Percentiles rank a stretch among this genome's conserved stretches.
phyloP scores from a whole-genome alignment of 2,888 invertebrate species.

The Erebia ligea region DNA sequence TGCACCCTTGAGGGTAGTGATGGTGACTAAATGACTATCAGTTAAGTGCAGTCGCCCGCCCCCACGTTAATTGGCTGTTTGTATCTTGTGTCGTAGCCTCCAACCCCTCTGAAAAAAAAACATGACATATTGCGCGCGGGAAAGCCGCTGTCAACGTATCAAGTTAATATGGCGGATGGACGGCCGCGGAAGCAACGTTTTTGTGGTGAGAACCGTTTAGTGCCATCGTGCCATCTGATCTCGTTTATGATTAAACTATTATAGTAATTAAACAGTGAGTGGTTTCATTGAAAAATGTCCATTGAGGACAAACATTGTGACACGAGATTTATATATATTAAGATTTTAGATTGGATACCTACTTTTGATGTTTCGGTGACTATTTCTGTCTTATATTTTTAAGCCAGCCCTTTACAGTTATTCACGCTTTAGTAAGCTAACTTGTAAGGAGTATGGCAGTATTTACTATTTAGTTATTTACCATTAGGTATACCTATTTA shows the following conservation, averaged over 20 bases:
- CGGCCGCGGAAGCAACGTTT: constrained; percentile 60
- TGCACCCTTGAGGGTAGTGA: constrained; percentile 61
- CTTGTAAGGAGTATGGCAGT: no score
- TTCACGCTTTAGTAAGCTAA: no score
- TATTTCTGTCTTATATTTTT: no score
- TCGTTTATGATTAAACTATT: constrained; percentile 50
- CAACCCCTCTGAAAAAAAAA: constrained; percentile 78
- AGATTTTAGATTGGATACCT: no score
- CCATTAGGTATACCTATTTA: no score
- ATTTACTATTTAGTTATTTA: no score
- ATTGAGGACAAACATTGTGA: no score
- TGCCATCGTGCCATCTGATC: constrained; percentile 62
- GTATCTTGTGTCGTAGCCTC: constrained; percentile 67
- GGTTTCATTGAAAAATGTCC: constrained; percentile 5
- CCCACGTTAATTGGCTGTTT: constrained; percentile 80
- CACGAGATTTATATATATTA: no score
- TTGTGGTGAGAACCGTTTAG: constrained; percentile 73
- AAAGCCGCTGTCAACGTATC: constrained; percentile 76
- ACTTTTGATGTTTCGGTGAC: no score
- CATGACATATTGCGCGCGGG: constrained; percentile 81
- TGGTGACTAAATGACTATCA: constrained; percentile 77
- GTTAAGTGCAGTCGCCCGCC: constrained; percentile 75
- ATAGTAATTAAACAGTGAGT: constrained; percentile 8
- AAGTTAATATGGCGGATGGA: constrained; percentile 60
- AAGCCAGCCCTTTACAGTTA: no score